Evolutionary conservation across 2,888 invertebrate species (phyloP).

Genomic region (Campoplex capitator): DNA sequence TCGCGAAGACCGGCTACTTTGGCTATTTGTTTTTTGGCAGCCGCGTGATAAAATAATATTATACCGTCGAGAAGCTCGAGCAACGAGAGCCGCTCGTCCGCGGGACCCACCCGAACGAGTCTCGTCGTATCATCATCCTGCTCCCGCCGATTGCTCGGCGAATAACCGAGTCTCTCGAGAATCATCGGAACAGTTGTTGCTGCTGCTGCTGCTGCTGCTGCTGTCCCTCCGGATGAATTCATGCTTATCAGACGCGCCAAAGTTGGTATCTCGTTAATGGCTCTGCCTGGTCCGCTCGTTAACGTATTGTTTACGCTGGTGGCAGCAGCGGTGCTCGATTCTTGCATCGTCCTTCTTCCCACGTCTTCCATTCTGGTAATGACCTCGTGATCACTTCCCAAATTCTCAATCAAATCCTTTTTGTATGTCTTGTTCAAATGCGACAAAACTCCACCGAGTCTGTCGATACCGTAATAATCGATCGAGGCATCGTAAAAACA

Average conservation of each 20-base stretch:
- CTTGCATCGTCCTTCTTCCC: conserved; percentile 81
- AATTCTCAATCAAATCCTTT: conserved; percentile 85
- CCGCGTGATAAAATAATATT: conserved; percentile 88
- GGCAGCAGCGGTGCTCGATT: conserved; percentile 77
- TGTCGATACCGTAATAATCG: conserved; percentile 89
- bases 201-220: not conserved
- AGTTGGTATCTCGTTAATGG: conserved; percentile 85
- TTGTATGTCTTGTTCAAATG: conserved; percentile 88
- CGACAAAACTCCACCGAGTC: conserved; percentile 89
- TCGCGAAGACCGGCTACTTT: conserved; percentile 87
- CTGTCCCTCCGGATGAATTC: conserved; percentile 66
- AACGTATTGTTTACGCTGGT: conserved; percentile 78
- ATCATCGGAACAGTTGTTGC: conserved; percentile 67
- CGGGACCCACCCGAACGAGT: conserved; percentile 84
- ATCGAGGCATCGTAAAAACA: conserved; percentile 89
- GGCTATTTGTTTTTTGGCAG: conserved; percentile 89
- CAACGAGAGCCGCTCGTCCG: conserved; percentile 85
- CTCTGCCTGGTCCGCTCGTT: conserved; percentile 84
- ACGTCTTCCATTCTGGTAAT: conserved; percentile 85
- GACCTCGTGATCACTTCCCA: conserved; percentile 87
- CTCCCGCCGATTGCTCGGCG: conserved; percentile 76
- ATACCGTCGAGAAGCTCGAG: conserved; percentile 89
- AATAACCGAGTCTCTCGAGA: conserved; percentile 77
- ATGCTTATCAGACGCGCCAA: conserved; percentile 85
- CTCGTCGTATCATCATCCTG: conserved; percentile 79